A percentile compares a stretch with the other conserved stretches of the same genome.
Evolutionary conservation across 2,113 vertebrate species (phyloP).

Genomic region (Bubo scandiacus): DNA sequence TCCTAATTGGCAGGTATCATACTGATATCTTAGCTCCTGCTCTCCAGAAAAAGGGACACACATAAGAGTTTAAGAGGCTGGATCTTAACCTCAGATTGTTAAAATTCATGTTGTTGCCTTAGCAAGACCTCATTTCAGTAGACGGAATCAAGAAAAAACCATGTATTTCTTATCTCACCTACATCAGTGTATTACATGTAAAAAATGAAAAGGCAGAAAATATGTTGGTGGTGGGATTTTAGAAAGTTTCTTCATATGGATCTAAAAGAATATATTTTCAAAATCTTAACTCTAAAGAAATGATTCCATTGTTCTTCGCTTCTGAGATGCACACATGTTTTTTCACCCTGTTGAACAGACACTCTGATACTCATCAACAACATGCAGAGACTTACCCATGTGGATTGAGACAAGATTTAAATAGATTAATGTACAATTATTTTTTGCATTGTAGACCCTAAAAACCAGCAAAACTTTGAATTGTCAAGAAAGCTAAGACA

Average conservation of each 20-base stretch:
- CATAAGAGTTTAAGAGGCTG: neutral
- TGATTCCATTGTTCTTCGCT: neutral
- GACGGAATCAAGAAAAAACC: neutral
- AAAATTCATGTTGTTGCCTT: neutral
- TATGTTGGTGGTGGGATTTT: neutral
- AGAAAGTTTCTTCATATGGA: neutral
- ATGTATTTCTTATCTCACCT: neutral
- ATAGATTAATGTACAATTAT: neutral
- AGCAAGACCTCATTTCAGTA: neutral
- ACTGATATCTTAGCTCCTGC: neutral
- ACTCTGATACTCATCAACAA: neutral
- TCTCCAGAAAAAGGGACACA: neutral
- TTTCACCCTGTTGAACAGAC: neutral
- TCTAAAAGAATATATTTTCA: neutral
- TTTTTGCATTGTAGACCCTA: neutral
- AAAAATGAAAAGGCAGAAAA: neutral
- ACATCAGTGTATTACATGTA: neutral
- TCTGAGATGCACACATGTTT: neutral
- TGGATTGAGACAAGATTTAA: neutral
- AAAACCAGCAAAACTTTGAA: neutral
- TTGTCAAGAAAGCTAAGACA: neutral
- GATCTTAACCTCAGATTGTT: neutral
- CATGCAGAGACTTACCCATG: neutral
- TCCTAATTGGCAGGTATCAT: neutral
- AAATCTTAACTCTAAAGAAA: neutral